Evolutionary conservation across 2,113 vertebrate species (phyloP).

Genomic region (Eubucco bourcierii): DNA sequence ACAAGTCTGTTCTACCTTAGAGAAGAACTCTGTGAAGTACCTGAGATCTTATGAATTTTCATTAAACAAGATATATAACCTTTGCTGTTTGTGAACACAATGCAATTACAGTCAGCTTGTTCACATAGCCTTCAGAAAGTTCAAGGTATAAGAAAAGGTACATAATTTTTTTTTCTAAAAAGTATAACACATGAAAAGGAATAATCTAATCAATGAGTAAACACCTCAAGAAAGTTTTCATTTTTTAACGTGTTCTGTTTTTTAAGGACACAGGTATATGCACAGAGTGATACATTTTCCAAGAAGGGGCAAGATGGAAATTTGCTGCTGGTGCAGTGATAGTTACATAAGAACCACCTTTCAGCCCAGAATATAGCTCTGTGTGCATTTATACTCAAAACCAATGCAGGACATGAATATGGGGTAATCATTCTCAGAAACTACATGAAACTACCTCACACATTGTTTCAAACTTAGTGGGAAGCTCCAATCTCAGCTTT

Average conservation of each 20-base stretch:
- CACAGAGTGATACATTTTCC: background rate
- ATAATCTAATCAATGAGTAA: background rate
- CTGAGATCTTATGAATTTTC: background rate
- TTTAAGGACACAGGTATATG: background rate
- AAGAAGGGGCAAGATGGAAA: background rate
- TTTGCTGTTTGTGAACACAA: background rate
- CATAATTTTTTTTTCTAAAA: background rate
- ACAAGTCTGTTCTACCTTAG: background rate
- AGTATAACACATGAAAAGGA: background rate
- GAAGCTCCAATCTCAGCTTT: background rate
- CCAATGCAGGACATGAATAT: background rate
- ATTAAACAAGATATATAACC: background rate
- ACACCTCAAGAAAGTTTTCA: background rate
- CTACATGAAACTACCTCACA: background rate
- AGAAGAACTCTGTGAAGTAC: background rate
- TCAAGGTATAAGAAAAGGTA: background rate
- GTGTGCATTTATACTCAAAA: background rate
- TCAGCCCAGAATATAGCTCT: background rate
- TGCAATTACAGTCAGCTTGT: background rate
- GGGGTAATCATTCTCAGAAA: background rate
- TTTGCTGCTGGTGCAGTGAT: background rate
- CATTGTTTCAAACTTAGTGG: background rate
- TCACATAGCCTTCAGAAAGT: background rate
- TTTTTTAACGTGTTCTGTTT: background rate
- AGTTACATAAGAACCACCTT: background rate